Evolutionary conservation across 2,113 vertebrate genomes (phyloP).

Genomic region (Callionymus lyra): DNA sequence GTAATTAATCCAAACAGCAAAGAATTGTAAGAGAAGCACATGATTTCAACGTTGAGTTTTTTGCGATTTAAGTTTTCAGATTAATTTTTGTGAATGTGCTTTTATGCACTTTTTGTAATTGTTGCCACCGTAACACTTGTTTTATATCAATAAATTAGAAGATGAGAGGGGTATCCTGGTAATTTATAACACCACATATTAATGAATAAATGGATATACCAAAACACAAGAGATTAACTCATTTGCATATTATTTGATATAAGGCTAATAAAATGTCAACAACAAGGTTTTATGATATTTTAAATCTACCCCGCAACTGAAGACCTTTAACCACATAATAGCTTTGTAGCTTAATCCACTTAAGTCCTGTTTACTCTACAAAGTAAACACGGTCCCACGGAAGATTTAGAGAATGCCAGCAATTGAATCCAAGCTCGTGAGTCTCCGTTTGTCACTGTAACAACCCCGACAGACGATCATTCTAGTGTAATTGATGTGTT

Average conservation of each 20-base stretch:
- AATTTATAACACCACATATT: too few species aligned
- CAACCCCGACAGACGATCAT: constrained; percentile 41
- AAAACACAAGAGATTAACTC: constrained; percentile 24
- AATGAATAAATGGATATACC: too few species aligned
- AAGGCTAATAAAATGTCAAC: constrained; percentile 44
- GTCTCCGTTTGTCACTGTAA: constrained; percentile 36
- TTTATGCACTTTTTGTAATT: too few species aligned
- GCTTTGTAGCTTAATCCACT: constrained; percentile 42
- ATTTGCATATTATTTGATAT: constrained; percentile 37
- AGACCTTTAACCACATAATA: constrained; percentile 41
- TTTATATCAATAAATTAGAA: too few species aligned
- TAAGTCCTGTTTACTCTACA: constrained; percentile 48
- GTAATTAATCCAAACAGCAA: too few species aligned
- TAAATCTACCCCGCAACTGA: constrained; percentile 22
- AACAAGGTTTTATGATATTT: constrained; percentile 35
- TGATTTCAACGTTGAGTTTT: too few species aligned
- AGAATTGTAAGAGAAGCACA: too few species aligned
- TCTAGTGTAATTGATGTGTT: constrained; percentile 2
- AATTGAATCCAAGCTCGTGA: constrained; percentile 21
- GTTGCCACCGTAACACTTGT: too few species aligned
- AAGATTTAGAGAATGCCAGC: constrained; percentile 28
- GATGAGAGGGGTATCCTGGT: too few species aligned
- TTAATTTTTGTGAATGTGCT: too few species aligned
- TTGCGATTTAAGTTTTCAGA: too few species aligned
- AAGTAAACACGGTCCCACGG: constrained; percentile 29